These are phyloP conservation scores for Anodontia alba DNA, from an alignment of 2,888 invertebrate species.

Conservation along the genomic window DNA sequence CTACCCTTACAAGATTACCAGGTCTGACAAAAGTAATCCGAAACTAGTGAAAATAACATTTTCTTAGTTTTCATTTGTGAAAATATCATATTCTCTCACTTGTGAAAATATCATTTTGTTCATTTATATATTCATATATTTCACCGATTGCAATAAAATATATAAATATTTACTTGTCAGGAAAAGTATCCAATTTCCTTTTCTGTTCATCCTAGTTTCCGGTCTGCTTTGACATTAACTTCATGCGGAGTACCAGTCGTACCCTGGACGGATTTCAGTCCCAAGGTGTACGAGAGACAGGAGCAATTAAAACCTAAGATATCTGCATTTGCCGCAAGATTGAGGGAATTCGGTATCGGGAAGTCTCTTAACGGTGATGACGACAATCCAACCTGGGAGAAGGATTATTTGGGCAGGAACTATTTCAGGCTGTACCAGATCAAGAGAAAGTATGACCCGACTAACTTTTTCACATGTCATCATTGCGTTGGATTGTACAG, in stretches of 20 bases:
- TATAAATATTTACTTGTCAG: conserved; percentile 20
- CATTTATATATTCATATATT: too few relatives aligned
- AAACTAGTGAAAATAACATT: too few relatives aligned
- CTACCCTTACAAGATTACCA: too few relatives aligned
- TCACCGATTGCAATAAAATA: too few relatives aligned
- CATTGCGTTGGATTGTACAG: conserved; percentile 73
- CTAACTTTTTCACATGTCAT: conserved; percentile 68
- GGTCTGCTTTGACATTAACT: conserved; percentile 40
- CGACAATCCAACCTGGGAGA: conserved; percentile 66
- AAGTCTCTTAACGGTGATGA: conserved; percentile 66
- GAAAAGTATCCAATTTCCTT: conserved; percentile 29
- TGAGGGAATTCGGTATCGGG: conserved; percentile 58
- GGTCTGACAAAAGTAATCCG: too few relatives aligned
- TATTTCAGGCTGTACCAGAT: conserved; percentile 65
- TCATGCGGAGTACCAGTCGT: conserved; percentile 22
- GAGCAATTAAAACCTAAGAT: neutral
- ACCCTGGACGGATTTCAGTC: neutral
- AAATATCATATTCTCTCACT: too few relatives aligned
- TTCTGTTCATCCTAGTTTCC: conserved; percentile 59
- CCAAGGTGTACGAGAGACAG: neutral
- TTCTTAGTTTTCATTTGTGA: too few relatives aligned
- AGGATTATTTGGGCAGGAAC: conserved; percentile 69
- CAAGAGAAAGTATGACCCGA: conserved; percentile 68
- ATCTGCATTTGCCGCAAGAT: conserved; percentile 13
- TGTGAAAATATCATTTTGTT: too few relatives aligned